Conservation (phyloP, 2,888 invertebrate species). For the Drosophila robusta region DNA sequence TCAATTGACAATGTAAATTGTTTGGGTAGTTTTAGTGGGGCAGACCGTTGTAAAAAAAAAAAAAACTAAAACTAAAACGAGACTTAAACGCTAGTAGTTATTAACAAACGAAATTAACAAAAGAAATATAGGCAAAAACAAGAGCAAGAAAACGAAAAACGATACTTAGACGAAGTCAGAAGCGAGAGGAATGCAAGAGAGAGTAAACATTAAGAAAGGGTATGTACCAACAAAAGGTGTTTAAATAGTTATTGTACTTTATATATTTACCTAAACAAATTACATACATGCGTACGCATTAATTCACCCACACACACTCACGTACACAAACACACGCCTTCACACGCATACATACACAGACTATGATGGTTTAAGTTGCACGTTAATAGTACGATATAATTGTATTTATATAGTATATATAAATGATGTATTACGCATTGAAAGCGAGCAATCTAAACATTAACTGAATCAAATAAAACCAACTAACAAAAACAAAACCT, state of each 20-base stretch:
- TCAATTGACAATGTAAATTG: conserved; percentile 41
- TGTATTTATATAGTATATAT: conserved; percentile 75
- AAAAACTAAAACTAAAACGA: conserved; percentile 33
- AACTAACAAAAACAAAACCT: conserved; percentile 32
- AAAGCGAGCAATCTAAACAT: conserved; percentile 65
- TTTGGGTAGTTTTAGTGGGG: conserved; percentile 39
- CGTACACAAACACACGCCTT: conserved; percentile 20
- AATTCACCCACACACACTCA: conserved; percentile 31
- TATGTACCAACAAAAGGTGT: conserved; percentile 55
- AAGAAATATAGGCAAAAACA: conserved; percentile 19
- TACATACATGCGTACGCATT: conserved; percentile 41
- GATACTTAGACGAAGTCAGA: conserved; percentile 31
- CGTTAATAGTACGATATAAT: conserved; percentile 70
- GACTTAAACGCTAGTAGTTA: conserved; percentile 56
- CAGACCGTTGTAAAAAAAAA: conserved; percentile 45
- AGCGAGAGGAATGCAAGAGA: conserved; percentile 12
- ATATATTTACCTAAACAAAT: conserved; percentile 62
- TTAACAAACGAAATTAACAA: conserved; percentile 33
- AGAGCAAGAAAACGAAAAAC: conserved; percentile 18
- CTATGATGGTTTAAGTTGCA: conserved; percentile 73
- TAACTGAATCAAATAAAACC: conserved; percentile 37
- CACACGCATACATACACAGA: conserved; percentile 22
- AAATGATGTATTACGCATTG: conserved; percentile 74
- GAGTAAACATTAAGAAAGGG: conserved; percentile 31
- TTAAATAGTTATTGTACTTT: conserved; percentile 73